Percentiles rank a stretch among this genome's conserved stretches.
These are phyloP conservation scores for Palythoa caribaeorum DNA, from an alignment of 92 coral and sea anemone genomes.

Conservation along the genomic window DNA sequence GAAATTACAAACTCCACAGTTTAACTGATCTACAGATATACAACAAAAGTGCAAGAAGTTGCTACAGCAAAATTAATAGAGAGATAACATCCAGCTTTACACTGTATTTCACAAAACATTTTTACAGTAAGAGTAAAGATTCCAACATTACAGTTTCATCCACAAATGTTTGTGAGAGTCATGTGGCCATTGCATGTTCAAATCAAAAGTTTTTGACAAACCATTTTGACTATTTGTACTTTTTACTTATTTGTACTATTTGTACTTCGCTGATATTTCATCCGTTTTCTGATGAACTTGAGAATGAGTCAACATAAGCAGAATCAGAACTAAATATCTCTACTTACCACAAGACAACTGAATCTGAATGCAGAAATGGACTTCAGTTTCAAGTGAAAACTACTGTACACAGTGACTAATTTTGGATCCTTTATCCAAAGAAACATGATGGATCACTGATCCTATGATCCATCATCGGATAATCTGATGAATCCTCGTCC, in stretches of 20 bases:
- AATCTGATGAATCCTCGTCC: background rate
- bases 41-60: background rate
- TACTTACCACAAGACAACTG: constrained; percentile 1
- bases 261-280: constrained; percentile 46
- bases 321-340: constrained; percentile 17
- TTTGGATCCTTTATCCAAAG: constrained; percentile 29
- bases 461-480: background rate
- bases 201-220: constrained; percentile 8
- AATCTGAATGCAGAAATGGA: background rate
- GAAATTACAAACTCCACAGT: background rate
- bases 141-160: constrained; percentile 12
- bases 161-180: constrained; percentile 2
- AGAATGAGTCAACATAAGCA: constrained; percentile 43
- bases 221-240: too few species aligned
- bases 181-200: background rate
- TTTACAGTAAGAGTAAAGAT: constrained; percentile 11
- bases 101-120: background rate
- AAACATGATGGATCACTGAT: background rate
- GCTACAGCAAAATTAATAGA: background rate
- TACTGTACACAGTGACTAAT: constrained; percentile 27
- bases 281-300: constrained; percentile 34
- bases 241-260: constrained; percentile 37
- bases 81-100: background rate
- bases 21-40: background rate
- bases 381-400: background rate